Evolutionary conservation across 2,113 vertebrate species (phyloP).

Genomic region (Hirundichthys speculiger): DNA sequence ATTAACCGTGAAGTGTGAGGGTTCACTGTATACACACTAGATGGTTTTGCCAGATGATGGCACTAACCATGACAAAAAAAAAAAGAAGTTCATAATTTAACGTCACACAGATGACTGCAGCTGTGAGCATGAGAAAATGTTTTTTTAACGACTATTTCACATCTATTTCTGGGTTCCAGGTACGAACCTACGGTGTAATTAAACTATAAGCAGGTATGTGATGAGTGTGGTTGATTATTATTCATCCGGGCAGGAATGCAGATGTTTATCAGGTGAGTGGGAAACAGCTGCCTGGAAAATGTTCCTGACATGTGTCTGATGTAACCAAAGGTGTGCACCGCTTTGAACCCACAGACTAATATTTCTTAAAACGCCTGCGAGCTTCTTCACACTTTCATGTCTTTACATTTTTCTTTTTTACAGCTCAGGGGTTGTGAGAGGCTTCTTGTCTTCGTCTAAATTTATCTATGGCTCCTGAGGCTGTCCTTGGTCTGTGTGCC

Average conservation of each 20-base stretch:
- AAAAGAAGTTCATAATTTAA: too few relatives aligned
- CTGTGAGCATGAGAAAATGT: too few relatives aligned
- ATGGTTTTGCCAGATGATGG: too few relatives aligned
- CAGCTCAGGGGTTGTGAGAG: neutral
- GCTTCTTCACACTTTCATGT: neutral
- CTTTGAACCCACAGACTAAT: neutral
- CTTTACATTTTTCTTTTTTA: neutral
- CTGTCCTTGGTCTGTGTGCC: too few relatives aligned
- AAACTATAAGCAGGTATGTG: neutral
- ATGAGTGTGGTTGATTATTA: too few relatives aligned
- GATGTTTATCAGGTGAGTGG: neutral
- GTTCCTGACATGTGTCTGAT: neutral
- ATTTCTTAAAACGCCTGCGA: neutral
- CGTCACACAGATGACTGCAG: too few relatives aligned
- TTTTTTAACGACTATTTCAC: too few relatives aligned
- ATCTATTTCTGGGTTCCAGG: neutral
- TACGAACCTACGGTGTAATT: neutral
- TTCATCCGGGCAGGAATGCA: neutral
- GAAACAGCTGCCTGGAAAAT: neutral
- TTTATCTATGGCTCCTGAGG: neutral
- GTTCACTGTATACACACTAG: too few relatives aligned
- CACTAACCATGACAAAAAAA: too few relatives aligned
- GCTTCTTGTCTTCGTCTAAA: neutral
- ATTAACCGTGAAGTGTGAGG: too few relatives aligned
- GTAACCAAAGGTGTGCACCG: too few relatives aligned